Evolutionary conservation across 2,888 invertebrate genomes (phyloP).

Genomic region (Lycophotia porphyrea): DNA sequence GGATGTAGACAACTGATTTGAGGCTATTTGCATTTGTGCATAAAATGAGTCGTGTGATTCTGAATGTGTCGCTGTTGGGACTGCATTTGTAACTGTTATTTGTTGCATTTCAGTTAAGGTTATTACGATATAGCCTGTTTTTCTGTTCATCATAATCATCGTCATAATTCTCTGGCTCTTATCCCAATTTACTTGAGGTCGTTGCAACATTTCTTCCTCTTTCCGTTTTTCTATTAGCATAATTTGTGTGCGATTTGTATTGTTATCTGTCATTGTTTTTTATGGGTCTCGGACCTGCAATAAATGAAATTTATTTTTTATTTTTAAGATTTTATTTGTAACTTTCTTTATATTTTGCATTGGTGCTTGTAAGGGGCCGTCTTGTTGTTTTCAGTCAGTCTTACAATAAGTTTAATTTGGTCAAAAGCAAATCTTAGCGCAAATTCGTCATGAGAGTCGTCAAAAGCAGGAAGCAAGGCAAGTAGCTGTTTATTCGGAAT

Average conservation of each 20-base stretch:
- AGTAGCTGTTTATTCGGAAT: neutral
- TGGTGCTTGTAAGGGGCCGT: neutral
- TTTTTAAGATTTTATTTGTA: too few relatives aligned
- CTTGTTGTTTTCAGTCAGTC: neutral
- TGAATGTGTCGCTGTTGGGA: neutral
- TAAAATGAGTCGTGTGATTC: constrained; percentile 20
- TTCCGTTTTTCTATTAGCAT: neutral
- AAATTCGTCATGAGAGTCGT: neutral
- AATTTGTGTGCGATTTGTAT: too few relatives aligned
- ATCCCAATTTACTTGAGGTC: neutral
- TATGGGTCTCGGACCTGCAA: too few relatives aligned
- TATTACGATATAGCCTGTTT: neutral
- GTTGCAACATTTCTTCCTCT: neutral
- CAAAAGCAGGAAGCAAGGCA: neutral
- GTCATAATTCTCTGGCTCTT: too few relatives aligned
- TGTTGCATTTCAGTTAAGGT: neutral
- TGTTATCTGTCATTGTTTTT: too few relatives aligned
- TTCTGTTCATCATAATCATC: neutral
- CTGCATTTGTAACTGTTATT: neutral
- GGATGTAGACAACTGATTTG: constrained; percentile 42
- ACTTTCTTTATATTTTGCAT: neutral
- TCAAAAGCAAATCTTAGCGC: neutral
- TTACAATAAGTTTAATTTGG: neutral
- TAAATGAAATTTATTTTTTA: too few relatives aligned
- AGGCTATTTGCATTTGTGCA: constrained; percentile 37